These are phyloP conservation scores for Pitta sordida DNA, from an alignment of 2,113 vertebrate genomes.

Conservation along the genomic window DNA sequence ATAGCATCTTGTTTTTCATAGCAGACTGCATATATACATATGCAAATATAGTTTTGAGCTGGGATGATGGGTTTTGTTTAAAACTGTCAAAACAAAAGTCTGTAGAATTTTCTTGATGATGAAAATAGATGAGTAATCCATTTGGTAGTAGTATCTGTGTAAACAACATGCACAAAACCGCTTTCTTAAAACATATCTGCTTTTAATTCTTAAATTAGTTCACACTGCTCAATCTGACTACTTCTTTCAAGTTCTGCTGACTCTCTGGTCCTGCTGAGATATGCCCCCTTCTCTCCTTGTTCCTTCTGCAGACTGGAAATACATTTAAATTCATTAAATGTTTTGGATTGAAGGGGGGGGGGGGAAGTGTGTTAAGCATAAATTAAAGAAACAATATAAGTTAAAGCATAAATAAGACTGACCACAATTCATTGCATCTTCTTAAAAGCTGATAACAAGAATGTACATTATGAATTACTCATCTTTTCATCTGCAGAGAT, in stretches of 20 bases:
- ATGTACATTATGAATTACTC: not conserved
- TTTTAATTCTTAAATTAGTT: constrained; percentile 17
- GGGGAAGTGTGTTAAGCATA: not conserved
- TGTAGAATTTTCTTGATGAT: constrained; percentile 4
- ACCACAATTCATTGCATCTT: not conserved
- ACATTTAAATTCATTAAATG: not conserved
- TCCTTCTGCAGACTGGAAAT: not conserved
- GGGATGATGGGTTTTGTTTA: constrained; percentile 18
- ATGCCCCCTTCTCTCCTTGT: not conserved
- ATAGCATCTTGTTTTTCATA: not conserved
- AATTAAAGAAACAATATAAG: not conserved
- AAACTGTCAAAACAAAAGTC: constrained; percentile 38
- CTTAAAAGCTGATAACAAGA: not conserved
- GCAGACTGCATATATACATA: not conserved
- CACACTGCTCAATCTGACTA: not conserved
- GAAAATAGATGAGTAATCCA: constrained; percentile 29
- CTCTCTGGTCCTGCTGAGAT: not conserved
- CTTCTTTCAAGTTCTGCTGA: constrained; percentile 10
- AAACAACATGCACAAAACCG: not conserved
- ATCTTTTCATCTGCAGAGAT: not conserved
- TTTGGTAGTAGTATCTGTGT: constrained; percentile 12
- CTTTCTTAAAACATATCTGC: not conserved
- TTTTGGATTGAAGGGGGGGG: not conserved
- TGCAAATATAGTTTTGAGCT: not conserved
- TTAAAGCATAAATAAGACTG: not conserved